Conservation (phyloP, 2,888 invertebrate species). For the Cosmia pyralina region DNA sequence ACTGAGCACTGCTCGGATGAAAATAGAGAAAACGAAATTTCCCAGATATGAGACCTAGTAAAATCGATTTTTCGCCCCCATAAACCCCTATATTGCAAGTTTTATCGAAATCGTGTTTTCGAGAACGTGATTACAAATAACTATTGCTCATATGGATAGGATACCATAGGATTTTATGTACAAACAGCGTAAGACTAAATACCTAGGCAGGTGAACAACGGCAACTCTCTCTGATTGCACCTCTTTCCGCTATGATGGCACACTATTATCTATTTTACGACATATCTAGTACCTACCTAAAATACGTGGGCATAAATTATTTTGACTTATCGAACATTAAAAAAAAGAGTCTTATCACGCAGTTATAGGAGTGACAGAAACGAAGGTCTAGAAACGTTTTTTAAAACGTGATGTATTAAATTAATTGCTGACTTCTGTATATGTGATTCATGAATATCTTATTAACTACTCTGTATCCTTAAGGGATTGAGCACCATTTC, state of each 20-base stretch:
- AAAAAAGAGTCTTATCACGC: no score
- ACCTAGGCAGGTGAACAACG: background rate
- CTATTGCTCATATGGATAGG: no score
- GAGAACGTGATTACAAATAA: no score
- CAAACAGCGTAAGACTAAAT: background rate
- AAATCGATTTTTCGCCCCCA: no score
- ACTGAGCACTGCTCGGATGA: no score
- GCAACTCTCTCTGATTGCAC: background rate
- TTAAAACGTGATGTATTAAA: background rate
- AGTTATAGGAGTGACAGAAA: background rate
- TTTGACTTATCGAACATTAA: no score
- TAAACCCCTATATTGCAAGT: no score
- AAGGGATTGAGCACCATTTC: constrained; percentile 29
- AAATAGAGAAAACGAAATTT: no score
- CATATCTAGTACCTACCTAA: background rate
- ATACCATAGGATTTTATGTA: background rate
- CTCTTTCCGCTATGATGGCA: background rate
- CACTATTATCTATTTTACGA: background rate
- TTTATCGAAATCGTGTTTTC: no score
- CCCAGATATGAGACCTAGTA: no score
- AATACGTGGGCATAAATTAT: background rate
- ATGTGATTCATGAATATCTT: constrained; percentile 30
- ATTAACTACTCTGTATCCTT: constrained; percentile 30
- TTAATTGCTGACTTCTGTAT: background rate
- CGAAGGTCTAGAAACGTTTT: background rate